Conservation (phyloP, 2,113 vertebrate species). For the Malurus cyaneus region DNA sequence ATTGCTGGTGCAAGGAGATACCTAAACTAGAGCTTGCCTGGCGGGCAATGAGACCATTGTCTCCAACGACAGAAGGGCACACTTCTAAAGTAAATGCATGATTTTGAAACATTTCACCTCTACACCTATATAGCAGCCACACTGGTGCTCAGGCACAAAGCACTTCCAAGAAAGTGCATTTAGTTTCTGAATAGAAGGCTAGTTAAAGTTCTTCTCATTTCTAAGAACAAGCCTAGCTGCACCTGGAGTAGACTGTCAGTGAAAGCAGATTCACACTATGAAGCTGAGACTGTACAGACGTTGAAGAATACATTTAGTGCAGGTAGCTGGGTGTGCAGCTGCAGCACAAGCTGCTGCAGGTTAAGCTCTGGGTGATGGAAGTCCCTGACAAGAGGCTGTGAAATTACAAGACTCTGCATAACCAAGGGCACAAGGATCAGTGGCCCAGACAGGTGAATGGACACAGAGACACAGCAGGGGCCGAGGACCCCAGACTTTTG, state of each 20-base stretch:
- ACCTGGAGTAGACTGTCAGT: background rate
- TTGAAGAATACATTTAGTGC: background rate
- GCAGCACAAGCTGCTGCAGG: background rate
- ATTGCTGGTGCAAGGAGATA: background rate
- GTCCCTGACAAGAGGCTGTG: background rate
- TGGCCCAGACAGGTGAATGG: background rate
- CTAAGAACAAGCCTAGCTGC: background rate
- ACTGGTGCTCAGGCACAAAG: background rate
- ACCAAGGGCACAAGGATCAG: background rate
- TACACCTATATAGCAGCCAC: background rate
- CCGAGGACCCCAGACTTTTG: background rate
- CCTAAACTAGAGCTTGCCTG: background rate
- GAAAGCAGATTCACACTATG: background rate
- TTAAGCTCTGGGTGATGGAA: background rate
- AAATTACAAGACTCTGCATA: background rate
- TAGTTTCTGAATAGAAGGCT: background rate
- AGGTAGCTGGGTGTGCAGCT: background rate
- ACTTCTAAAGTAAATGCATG: background rate
- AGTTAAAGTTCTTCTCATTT: background rate
- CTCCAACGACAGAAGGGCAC: background rate
- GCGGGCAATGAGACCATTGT: accelerated
- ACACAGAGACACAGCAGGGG: background rate
- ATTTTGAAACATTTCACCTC: background rate
- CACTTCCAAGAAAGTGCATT: background rate
- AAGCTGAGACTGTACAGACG: background rate